These are phyloP conservation scores for Psix sp. DNA, from an alignment of 1,140 invertebrate species.

Conservation along the genomic window DNA sequence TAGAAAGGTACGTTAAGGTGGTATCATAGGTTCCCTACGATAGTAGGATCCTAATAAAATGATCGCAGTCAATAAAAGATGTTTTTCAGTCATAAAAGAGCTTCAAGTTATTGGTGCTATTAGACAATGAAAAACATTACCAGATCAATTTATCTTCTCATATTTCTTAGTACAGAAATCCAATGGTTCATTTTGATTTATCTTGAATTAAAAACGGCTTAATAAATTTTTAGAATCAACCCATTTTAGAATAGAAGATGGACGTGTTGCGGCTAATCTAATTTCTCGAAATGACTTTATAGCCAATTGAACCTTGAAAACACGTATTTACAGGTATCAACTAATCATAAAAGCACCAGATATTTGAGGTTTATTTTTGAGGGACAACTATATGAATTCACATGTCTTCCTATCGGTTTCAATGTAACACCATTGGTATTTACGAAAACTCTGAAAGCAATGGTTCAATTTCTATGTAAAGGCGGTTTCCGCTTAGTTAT, in stretches of 20 bases:
- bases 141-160: constrained; percentile 15
- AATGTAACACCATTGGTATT: constrained; percentile 52
- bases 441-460: not conserved
- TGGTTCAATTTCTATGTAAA: too few relatives aligned
- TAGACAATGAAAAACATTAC: not conserved
- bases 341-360: constrained; percentile 18
- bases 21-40: too few relatives aligned
- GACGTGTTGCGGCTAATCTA: not conserved
- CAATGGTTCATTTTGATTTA: constrained; percentile 4
- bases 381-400: constrained; percentile 12
- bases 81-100: constrained; percentile 7
- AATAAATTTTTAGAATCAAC: constrained; percentile 4
- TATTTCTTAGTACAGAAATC: constrained; percentile 16
- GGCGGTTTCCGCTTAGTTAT: too few relatives aligned
- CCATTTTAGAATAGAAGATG: constrained; percentile 21
- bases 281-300: not conserved
- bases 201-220: constrained; percentile 13
- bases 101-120: constrained; percentile 9
- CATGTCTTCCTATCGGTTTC: constrained; percentile 54
- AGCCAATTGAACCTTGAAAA: not conserved
- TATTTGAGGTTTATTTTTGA: constrained; percentile 55
- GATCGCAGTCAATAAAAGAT: too few relatives aligned
- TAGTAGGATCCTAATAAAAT: too few relatives aligned
- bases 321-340: constrained; percentile 4
- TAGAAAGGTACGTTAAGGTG: too few relatives aligned